Conservation (phyloP, 92 coral and sea anemone genomes). For the Zoanthus gigantus region DNA sequence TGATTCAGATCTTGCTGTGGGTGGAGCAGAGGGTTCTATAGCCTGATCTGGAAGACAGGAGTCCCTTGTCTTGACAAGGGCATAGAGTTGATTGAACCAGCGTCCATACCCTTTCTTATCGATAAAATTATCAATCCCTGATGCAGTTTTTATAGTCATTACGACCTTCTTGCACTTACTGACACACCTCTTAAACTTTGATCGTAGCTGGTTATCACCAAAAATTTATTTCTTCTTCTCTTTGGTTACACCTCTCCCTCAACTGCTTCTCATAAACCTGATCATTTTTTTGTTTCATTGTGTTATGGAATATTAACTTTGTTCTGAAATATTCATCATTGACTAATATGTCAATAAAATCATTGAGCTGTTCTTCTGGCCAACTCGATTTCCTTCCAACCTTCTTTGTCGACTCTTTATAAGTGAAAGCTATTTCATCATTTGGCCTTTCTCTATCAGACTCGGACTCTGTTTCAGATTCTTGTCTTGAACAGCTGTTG, state of each 20-base stretch:
- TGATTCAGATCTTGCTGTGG: constrained; percentile 36
- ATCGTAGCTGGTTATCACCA: constrained; percentile 16
- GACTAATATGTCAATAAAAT: constrained; percentile 53
- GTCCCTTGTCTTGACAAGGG: constrained; percentile 42
- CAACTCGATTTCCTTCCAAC: constrained; percentile 50
- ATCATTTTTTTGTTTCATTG: constrained; percentile 25
- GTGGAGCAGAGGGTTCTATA: constrained; percentile 36
- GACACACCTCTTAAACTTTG: constrained; percentile 14
- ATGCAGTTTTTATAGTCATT: constrained; percentile 20
- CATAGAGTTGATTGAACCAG: constrained; percentile 34
- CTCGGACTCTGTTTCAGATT: constrained; percentile 27
- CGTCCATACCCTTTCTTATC: constrained; percentile 29
- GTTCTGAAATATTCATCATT: constrained; percentile 36
- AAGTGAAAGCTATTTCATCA: constrained; percentile 1
- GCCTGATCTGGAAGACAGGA: constrained; percentile 33
- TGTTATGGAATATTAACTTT: constrained; percentile 30
- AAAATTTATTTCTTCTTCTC: constrained; percentile 17
- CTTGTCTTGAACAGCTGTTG: constrained; percentile 36
- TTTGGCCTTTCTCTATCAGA: constrained; percentile 27
- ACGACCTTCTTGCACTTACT: constrained; percentile 15
- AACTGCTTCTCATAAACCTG: constrained; percentile 23
- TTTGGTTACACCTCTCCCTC: constrained; percentile 25
- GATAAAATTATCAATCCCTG: constrained; percentile 23
- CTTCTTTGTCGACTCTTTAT: constrained; percentile 31
- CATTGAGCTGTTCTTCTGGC: constrained; percentile 39